A percentile compares a stretch with the other conserved stretches of the same genome.
These are phyloP conservation scores for Thoracochromis brauschi DNA, from an alignment of 2,113 vertebrate genomes.

Conservation along the genomic window DNA sequence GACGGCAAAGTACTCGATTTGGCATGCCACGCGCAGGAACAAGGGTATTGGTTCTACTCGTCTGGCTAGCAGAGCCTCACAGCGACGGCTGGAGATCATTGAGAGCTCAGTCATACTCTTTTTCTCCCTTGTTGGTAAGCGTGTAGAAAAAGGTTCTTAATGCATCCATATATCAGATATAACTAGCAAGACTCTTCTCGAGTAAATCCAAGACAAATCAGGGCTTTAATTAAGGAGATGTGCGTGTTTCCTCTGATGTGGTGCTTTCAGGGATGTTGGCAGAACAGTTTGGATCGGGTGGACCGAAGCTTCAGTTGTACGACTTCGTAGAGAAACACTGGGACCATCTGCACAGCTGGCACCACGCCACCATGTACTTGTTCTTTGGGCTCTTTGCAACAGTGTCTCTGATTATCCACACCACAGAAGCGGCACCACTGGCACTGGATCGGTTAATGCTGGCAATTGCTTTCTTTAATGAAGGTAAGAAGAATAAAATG, in stretches of 20 bases:
- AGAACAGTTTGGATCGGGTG: constrained; percentile 79
- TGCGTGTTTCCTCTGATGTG: neutral
- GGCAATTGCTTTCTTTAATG: constrained; percentile 84
- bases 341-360: constrained; percentile 85
- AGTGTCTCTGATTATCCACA: constrained; percentile 76
- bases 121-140: constrained; percentile 83
- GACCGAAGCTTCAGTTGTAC: constrained; percentile 80
- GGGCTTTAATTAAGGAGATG: neutral
- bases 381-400: constrained; percentile 83
- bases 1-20: constrained; percentile 80
- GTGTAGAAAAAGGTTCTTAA: neutral
- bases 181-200: neutral
- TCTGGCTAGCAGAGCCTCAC: constrained; percentile 74
- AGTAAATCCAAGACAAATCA: neutral
- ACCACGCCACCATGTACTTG: constrained; percentile 92
- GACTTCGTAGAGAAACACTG: constrained; percentile 78
- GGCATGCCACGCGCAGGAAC: constrained; percentile 79
- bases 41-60: constrained; percentile 75
- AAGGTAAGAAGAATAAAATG: constrained; percentile 67
- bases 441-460: constrained; percentile 82
- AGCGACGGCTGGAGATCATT: constrained; percentile 80
- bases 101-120: constrained; percentile 74
- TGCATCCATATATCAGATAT: neutral
- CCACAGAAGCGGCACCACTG: constrained; percentile 70
- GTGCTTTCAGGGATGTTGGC: constrained; percentile 78